Evolutionary conservation across 2,113 vertebrate species (phyloP).

Genomic region (Equus quagga): DNA sequence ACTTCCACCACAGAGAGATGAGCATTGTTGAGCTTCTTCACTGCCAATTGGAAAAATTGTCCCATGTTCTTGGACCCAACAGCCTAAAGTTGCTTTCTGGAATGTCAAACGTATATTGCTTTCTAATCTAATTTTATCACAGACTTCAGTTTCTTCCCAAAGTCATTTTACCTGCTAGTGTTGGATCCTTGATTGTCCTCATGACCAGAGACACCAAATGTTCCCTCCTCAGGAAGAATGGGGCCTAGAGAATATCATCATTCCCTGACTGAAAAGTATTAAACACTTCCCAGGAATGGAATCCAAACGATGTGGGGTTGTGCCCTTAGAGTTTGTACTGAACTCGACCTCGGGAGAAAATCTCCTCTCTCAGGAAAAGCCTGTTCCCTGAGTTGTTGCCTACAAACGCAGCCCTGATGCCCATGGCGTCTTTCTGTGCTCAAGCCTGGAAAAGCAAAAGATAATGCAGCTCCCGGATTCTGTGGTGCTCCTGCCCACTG

Average conservation of each 20-base stretch:
- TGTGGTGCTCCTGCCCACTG: too few relatives aligned
- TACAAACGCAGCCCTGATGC: neutral
- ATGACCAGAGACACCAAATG: neutral
- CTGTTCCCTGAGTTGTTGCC: neutral
- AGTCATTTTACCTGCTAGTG: neutral
- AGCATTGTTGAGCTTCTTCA: neutral
- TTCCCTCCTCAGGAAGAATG: neutral
- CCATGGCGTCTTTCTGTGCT: neutral
- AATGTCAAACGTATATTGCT: neutral
- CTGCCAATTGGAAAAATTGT: neutral
- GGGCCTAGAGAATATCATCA: neutral
- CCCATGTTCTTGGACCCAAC: neutral
- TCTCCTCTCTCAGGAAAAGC: neutral
- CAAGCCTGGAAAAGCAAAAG: neutral
- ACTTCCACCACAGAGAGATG: neutral
- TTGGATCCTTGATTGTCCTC: neutral
- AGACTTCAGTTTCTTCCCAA: neutral
- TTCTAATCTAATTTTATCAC: constrained; percentile 29
- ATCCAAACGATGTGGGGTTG: neutral
- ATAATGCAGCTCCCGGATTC: neutral
- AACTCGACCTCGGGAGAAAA: neutral
- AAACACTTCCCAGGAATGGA: neutral
- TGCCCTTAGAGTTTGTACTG: neutral
- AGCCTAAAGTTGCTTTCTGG: neutral
- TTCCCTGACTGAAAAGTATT: neutral